These are phyloP conservation scores for Drosophila parabipectinata DNA, from an alignment of 1,140 invertebrate species.

Conservation along the genomic window DNA sequence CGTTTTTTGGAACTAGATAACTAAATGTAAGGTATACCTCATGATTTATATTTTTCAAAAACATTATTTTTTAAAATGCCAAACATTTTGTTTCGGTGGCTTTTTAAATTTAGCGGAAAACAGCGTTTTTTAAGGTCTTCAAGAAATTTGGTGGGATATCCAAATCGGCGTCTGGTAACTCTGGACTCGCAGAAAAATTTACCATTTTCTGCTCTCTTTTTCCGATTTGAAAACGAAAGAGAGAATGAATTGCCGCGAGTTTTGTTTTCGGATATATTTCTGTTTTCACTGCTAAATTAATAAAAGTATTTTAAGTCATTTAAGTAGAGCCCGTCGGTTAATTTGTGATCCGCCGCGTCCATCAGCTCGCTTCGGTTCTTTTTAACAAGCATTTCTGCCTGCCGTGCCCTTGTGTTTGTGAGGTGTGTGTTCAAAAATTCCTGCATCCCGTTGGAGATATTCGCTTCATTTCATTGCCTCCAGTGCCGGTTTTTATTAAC, in stretches of 20 bases:
- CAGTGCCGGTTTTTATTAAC: neutral
- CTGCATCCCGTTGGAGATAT: neutral
- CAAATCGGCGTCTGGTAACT: too few species aligned
- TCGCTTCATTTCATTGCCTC: neutral
- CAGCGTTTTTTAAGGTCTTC: too few species aligned
- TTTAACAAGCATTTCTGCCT: neutral
- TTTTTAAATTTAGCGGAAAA: too few species aligned
- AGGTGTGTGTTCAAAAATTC: neutral
- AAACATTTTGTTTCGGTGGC: too few species aligned
- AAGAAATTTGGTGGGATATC: too few species aligned
- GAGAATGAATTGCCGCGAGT: neutral
- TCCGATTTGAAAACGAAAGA: slow-evolving; percentile 1
- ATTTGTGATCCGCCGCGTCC: slow-evolving; percentile 3
- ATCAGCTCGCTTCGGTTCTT: slow-evolving; percentile 4
- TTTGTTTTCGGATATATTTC: slow-evolving; percentile 18
- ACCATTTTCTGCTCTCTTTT: neutral
- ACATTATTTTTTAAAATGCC: too few species aligned
- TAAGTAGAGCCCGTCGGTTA: too few species aligned
- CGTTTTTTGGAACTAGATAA: too few species aligned
- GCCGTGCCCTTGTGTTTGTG: neutral
- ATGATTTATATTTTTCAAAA: too few species aligned
- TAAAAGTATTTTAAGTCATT: too few species aligned
- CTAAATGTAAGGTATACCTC: too few species aligned
- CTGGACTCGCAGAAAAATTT: neutral
- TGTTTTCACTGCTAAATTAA: slow-evolving; percentile 16